Evolutionary conservation across 2,797 vertebrate species (phyloP).

Genomic region (Falco columbarius): DNA sequence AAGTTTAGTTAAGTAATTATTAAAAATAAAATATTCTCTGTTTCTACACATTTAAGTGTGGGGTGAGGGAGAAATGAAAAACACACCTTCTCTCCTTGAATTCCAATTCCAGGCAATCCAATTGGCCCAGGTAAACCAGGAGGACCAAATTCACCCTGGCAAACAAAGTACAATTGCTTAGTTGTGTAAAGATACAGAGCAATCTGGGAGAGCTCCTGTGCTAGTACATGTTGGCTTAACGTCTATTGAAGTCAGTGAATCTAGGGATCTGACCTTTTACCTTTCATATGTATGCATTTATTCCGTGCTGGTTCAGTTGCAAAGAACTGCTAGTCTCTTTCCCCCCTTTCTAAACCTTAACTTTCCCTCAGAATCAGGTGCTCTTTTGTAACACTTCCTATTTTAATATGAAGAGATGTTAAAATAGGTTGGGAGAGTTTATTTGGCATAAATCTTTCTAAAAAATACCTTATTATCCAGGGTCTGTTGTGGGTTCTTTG

Average conservation of each 20-base stretch:
- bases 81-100: constrained; percentile 89
- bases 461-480: constrained; percentile 13
- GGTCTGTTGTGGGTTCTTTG: constrained; percentile 31
- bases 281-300: not conserved
- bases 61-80: not conserved
- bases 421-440: constrained; percentile 52
- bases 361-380: constrained; percentile 54
- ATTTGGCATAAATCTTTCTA: constrained; percentile 40
- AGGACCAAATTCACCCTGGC: constrained; percentile 84
- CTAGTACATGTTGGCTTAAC: not conserved
- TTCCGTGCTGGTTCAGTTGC: not conserved
- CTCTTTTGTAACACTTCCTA: constrained; percentile 32
- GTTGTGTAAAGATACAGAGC: not conserved
- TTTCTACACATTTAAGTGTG: not conserved
- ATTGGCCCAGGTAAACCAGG: constrained; percentile 80
- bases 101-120: constrained; percentile 83
- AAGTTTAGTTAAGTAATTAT: not conserved
- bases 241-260: not conserved
- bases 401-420: constrained; percentile 48
- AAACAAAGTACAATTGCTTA: constrained; percentile 31
- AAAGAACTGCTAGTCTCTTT: not conserved
- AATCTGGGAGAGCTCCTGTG: not conserved
- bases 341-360: constrained; percentile 19
- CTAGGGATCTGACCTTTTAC: not conserved
- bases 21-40: not conserved